These are phyloP conservation scores for Muscicapa comitata DNA, from an alignment of 2,797 vertebrate species.

Conservation along the genomic window DNA sequence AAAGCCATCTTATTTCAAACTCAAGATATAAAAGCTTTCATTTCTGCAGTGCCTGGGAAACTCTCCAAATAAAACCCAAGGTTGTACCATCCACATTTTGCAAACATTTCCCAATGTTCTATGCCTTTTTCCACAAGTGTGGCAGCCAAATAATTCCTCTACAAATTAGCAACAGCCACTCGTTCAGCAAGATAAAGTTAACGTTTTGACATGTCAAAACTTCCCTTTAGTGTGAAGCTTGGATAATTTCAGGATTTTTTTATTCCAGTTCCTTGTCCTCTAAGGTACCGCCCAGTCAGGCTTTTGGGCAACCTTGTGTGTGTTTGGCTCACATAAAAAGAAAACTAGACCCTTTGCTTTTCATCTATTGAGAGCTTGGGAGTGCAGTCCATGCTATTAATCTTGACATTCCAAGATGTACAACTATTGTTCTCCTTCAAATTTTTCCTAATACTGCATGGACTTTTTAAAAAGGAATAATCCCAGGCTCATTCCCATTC, in stretches of 20 bases:
- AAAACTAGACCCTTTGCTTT: neutral
- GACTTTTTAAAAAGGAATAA: neutral
- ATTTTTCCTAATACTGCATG: neutral
- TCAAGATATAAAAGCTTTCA: neutral
- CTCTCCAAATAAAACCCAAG: conserved; percentile 41
- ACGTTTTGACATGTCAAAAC: neutral
- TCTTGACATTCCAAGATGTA: neutral
- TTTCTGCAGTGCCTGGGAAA: conserved; percentile 23
- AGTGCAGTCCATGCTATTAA: neutral
- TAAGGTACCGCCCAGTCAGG: neutral
- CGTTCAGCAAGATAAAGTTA: neutral
- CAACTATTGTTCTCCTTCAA: neutral
- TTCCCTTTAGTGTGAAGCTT: neutral
- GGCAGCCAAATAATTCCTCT: neutral
- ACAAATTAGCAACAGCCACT: conserved; percentile 19
- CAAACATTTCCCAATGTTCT: neutral
- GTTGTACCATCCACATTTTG: neutral
- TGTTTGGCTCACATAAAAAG: neutral
- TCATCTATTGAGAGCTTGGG: neutral
- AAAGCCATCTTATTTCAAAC: neutral
- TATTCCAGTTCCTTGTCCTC: neutral
- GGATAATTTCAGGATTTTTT: neutral
- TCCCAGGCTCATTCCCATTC: neutral
- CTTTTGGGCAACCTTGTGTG: neutral
- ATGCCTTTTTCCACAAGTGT: neutral